Evolutionary conservation across 2,113 vertebrate genomes (phyloP).

Genomic region (Pantherophis guttatus): DNA sequence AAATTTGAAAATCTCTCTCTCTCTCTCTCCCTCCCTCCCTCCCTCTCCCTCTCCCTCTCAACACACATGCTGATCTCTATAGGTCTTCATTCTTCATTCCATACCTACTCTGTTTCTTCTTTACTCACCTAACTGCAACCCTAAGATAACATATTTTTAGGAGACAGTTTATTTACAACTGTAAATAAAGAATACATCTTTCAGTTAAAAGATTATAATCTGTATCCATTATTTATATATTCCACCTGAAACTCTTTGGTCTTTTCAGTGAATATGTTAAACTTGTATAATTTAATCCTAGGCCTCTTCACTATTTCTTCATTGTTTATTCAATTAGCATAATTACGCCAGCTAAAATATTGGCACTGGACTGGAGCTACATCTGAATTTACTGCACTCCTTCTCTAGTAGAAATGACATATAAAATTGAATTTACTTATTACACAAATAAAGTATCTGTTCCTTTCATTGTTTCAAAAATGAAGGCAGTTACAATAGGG

Average conservation of each 20-base stretch:
- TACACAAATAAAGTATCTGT: not conserved
- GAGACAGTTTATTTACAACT: not conserved
- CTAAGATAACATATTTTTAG: not conserved
- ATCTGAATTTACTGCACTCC: not conserved
- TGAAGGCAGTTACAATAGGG: not conserved
- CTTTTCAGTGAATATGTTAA: not conserved
- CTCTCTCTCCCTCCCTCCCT: too few relatives aligned
- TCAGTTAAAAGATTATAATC: not conserved
- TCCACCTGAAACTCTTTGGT: not conserved
- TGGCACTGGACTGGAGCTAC: too few relatives aligned
- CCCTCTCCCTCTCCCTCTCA: too few relatives aligned
- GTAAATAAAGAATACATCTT: not conserved
- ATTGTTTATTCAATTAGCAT: not conserved
- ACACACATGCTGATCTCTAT: not conserved
- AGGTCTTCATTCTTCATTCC: not conserved
- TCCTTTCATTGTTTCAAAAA: not conserved
- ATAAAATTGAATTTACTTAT: not conserved
- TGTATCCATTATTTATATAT: not conserved
- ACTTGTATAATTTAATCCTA: not conserved
- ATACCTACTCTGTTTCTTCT: not conserved
- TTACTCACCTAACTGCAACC: not conserved
- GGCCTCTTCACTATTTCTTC: not conserved
- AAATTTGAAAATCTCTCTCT: not conserved
- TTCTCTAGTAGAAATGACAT: not conserved
- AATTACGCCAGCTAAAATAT: not conserved